These are phyloP conservation scores for Adelognathus sp. DNA, from an alignment of 2,888 invertebrate genomes.

Conservation along the genomic window DNA sequence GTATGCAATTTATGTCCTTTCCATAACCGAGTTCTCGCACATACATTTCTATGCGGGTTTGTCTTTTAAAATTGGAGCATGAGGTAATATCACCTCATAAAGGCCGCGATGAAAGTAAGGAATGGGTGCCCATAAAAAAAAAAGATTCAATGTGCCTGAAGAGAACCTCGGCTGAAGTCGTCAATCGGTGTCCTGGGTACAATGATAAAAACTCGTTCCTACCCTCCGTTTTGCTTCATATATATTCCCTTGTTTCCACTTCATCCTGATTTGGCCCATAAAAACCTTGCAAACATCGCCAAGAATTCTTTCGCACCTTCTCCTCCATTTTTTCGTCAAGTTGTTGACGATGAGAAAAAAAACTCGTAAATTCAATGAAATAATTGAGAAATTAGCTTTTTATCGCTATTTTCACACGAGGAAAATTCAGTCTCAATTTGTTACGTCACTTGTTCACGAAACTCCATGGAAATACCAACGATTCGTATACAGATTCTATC, in stretches of 20 bases:
- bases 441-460: not conserved
- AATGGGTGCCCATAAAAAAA: not conserved
- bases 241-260: constrained; percentile 6
- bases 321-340: not conserved
- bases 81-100: constrained; percentile 8
- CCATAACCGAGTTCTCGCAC: too few relatives aligned
- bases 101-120: not conserved
- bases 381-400: not conserved
- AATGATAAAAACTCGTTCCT: constrained; percentile 14
- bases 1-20: too few relatives aligned
- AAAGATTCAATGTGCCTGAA: not conserved
- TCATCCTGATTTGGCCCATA: not conserved
- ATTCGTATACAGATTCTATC: too few relatives aligned
- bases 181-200: constrained; percentile 4
- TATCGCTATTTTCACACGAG: not conserved
- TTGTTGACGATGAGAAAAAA: not conserved
- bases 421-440: not conserved
- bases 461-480: too few relatives aligned
- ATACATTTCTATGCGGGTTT: not conserved
- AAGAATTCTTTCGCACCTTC: not conserved
- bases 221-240: not conserved
- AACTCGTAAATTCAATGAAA: constrained; percentile 1
- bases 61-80: not conserved
- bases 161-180: not conserved
- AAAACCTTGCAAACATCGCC: not conserved